Conservation (phyloP, 2,888 invertebrate genomes). For the Plebejus melissa region DNA sequence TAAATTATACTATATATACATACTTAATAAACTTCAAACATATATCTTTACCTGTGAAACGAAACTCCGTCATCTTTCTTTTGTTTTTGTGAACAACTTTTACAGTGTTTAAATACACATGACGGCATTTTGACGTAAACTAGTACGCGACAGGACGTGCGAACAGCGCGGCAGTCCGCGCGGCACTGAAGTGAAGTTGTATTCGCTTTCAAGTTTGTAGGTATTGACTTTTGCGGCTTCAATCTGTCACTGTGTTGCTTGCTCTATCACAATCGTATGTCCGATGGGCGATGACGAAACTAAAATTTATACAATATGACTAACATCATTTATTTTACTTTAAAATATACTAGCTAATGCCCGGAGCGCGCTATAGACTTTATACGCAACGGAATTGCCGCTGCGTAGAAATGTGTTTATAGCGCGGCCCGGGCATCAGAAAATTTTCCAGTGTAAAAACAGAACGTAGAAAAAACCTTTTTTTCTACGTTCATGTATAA, state of each 20-base stretch:
- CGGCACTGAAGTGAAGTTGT: slow-evolving; percentile 14
- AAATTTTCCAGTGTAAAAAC: no score
- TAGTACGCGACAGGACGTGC: neutral
- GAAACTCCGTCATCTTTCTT: slow-evolving; percentile 23
- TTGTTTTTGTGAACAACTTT: slow-evolving; percentile 26
- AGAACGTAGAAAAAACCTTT: no score
- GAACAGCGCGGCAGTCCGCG: neutral
- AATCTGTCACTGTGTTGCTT: neutral
- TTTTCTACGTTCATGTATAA: no score
- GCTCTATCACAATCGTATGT: neutral
- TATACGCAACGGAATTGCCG: no score
- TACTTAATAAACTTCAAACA: neutral
- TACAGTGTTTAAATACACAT: slow-evolving; percentile 26
- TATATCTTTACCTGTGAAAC: slow-evolving; percentile 26
- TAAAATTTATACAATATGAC: neutral
- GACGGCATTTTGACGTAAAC: slow-evolving; percentile 26
- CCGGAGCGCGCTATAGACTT: neutral
- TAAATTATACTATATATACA: no score
- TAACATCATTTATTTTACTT: neutral
- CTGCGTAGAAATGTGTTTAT: no score
- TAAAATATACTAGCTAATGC: neutral
- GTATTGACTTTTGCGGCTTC: slow-evolving; percentile 22
- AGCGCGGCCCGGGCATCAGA: no score
- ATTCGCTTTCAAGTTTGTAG: slow-evolving; percentile 26
- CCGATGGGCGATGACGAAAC: no score